A percentile compares a stretch with the other conserved stretches of the same genome.
Conservation (phyloP, 2,797 vertebrate genomes). For the Crocidura indochinensis region DNA sequence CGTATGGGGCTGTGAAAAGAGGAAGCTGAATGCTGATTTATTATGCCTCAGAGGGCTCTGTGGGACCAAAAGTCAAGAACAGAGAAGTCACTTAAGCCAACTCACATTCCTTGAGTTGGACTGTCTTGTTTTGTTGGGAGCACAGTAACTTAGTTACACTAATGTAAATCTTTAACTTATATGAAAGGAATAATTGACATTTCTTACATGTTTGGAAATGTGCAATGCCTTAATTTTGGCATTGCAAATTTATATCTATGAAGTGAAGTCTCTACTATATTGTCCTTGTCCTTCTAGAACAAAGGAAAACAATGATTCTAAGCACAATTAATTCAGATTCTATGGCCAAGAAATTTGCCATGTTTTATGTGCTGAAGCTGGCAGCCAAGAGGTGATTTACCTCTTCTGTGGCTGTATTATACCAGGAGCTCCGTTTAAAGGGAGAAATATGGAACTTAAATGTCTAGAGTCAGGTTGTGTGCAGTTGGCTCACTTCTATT, state of each 20-base stretch:
- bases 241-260: background rate
- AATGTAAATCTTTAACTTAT: background rate
- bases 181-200: background rate
- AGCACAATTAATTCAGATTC: background rate
- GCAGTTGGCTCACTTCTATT: background rate
- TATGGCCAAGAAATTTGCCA: background rate
- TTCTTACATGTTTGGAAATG: slow-evolving; percentile 8
- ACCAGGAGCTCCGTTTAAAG: background rate
- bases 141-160: background rate
- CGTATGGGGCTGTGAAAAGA: slow-evolving; percentile 64
- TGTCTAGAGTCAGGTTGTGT: background rate
- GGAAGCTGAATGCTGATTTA: slow-evolving; percentile 70
- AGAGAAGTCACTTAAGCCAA: slow-evolving; percentile 16
- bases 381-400: background rate
- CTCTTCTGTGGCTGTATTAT: background rate
- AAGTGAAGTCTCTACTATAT: background rate
- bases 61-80: background rate
- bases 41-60: slow-evolving; percentile 22
- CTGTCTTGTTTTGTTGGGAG: background rate
- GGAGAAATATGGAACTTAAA: background rate
- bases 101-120: background rate
- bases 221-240: background rate
- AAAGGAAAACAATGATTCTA: slow-evolving; percentile 32
- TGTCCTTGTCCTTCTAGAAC: slow-evolving; percentile 13
- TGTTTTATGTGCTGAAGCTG: background rate